Evolutionary conservation across 2,888 invertebrate genomes (phyloP).

Genomic region (Lamproptera curius): DNA sequence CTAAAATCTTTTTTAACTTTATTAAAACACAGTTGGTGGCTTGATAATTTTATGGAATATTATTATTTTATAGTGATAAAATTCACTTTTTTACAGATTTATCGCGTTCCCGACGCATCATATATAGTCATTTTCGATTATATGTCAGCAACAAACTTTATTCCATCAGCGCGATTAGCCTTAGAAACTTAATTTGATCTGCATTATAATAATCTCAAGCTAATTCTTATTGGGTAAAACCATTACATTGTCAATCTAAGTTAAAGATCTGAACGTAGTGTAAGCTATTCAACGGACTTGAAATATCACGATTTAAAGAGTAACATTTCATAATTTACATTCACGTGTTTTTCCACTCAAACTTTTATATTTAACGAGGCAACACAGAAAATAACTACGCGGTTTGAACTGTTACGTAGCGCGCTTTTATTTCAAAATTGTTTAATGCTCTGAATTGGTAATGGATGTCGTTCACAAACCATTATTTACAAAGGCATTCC

Average conservation of each 20-base stretch:
- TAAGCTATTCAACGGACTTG: background rate
- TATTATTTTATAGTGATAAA: background rate
- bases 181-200: no score
- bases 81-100: background rate
- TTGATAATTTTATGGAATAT: background rate
- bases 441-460: background rate
- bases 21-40: background rate
- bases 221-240: no score
- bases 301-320: background rate
- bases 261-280: background rate
- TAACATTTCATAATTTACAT: background rate
- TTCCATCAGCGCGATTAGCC: no score
- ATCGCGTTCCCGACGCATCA: no score
- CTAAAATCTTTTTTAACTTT: background rate
- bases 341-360: background rate
- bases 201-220: no score
- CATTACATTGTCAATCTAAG: background rate
- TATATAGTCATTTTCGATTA: no score
- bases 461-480: background rate
- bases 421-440: background rate
- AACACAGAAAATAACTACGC: no score
- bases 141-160: no score
- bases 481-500: background rate
- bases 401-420: no score
- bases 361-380: background rate